Conservation (phyloP, 1,140 invertebrate species). For the Polyergus mexicanus region DNA sequence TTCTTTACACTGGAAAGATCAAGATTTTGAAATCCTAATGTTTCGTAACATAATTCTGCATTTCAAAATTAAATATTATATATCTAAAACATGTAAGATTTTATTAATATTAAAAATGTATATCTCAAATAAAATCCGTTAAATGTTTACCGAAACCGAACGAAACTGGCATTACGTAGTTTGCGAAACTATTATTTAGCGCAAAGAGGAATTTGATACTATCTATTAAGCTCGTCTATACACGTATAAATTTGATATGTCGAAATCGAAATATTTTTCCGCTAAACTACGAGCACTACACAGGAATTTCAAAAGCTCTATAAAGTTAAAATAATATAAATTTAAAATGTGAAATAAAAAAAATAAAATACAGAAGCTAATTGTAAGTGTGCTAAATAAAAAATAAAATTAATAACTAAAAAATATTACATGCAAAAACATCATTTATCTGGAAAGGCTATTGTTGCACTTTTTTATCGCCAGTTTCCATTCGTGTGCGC, state of each 20-base stretch:
- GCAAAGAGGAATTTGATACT: not conserved
- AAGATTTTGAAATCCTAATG: not conserved
- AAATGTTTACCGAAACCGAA: not conserved
- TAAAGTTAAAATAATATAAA: too few species aligned
- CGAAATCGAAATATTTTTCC: not conserved
- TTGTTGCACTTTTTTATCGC: not conserved
- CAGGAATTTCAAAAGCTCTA: not conserved
- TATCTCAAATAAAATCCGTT: not conserved
- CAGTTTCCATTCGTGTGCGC: not conserved
- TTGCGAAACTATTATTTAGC: not conserved
- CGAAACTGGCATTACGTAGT: not conserved
- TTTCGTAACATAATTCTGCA: not conserved
- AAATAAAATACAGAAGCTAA: not conserved
- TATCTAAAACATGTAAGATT: not conserved
- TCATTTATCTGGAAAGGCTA: not conserved
- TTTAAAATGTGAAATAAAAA: not conserved
- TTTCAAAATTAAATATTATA: not conserved
- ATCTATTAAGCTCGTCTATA: not conserved
- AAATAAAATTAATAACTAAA: not conserved
- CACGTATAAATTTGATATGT: not conserved
- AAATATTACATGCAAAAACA: not conserved
- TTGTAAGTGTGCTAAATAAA: not conserved
- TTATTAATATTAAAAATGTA: not conserved
- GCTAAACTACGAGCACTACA: not conserved
- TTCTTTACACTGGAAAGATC: not conserved